Evolutionary conservation across 2,113 vertebrate genomes (phyloP).

Genomic region (Seriola dumerili): DNA sequence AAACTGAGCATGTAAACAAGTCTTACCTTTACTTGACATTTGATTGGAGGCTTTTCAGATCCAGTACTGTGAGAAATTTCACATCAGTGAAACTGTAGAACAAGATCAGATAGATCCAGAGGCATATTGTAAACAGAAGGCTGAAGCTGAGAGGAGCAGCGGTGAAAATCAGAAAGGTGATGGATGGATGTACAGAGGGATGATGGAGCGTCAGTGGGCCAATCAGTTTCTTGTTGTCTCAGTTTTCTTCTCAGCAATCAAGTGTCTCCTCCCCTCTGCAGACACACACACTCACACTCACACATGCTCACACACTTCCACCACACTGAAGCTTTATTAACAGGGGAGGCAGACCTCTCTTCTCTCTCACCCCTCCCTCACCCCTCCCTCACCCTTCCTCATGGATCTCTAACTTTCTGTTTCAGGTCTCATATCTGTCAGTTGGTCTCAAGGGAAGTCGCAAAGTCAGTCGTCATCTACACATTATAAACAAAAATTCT

Average conservation of each 20-base stretch:
- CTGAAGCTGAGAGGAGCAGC: not conserved
- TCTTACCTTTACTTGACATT: constrained; percentile 14
- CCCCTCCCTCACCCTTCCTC: not conserved
- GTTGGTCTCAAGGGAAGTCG: no score
- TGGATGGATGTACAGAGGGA: not conserved
- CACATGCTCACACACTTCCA: not conserved
- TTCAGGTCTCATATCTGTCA: not conserved
- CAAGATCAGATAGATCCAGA: not conserved
- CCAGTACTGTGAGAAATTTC: not conserved
- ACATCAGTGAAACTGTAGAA: not conserved
- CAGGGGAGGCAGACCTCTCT: not conserved
- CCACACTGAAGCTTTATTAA: not conserved
- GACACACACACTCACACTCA: not conserved
- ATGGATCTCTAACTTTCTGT: not conserved
- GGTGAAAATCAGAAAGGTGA: not conserved
- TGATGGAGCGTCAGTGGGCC: not conserved
- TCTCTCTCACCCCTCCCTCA: not conserved
- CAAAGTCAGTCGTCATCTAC: no score
- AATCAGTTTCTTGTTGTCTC: not conserved
- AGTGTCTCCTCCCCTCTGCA: not conserved
- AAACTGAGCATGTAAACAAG: not conserved
- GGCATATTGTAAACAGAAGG: no score
- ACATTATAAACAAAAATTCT: no score
- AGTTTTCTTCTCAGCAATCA: not conserved
- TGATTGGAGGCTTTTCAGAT: not conserved